Percentiles rank a stretch among this genome's conserved stretches.
phyloP scores from a whole-genome alignment of 2,888 invertebrate genomes.

The Thecophora atra region DNA sequence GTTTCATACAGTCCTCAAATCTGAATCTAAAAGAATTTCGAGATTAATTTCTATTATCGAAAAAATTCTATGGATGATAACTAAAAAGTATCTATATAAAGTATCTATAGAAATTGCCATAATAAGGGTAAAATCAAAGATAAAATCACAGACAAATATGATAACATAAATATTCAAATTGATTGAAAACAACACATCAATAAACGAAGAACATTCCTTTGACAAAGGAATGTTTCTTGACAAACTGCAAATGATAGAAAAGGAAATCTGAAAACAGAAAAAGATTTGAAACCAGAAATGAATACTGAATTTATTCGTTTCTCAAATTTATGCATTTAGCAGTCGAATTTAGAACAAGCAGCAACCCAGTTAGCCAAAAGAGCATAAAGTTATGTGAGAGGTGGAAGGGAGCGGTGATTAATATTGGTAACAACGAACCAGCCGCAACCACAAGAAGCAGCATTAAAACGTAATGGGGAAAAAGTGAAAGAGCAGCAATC shows the following conservation, averaged over 20 bases:
- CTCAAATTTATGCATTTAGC: conserved; percentile 48
- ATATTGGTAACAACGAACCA: conserved; percentile 1
- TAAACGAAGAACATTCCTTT: not conserved
- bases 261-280: conserved; percentile 10
- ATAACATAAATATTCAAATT: too few species aligned
- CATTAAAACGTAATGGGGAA: not conserved
- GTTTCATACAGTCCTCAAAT: too few species aligned
- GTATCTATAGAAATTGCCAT: too few species aligned
- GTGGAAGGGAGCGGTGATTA: not conserved
- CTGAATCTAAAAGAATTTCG: too few species aligned
- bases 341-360: conserved; percentile 55
- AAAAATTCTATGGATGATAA: too few species aligned
- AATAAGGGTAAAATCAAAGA: too few species aligned
- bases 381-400: conserved; percentile 45
- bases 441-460: not conserved
- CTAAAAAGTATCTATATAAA: too few species aligned
- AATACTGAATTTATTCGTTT: not conserved
- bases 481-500: conserved; percentile 22
- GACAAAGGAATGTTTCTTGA: not conserved
- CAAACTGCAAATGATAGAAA: not conserved
- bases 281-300: not conserved
- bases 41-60: too few species aligned
- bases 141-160: too few species aligned
- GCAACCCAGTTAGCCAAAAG: conserved; percentile 56
- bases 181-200: too few species aligned